Evolutionary conservation across 2,888 invertebrate species (phyloP).

Genomic region (Sipha maydis): DNA sequence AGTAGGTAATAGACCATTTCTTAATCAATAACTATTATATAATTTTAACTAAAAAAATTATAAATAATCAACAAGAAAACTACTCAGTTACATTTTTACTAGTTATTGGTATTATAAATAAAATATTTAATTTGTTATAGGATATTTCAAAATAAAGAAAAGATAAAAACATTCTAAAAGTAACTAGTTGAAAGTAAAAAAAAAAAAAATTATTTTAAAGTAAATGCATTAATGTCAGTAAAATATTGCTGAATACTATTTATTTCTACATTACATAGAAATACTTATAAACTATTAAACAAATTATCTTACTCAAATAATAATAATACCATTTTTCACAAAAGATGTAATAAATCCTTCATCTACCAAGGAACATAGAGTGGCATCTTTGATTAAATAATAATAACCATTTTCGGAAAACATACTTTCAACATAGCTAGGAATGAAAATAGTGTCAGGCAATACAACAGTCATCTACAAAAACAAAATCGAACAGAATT

Average conservation of each 20-base stretch:
- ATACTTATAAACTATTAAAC: background rate
- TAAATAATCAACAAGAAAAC: too few species aligned
- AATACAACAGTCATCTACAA: conserved; percentile 49
- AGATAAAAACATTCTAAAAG: background rate
- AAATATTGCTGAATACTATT: background rate
- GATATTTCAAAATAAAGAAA: background rate
- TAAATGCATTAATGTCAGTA: too few species aligned
- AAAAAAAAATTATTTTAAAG: background rate
- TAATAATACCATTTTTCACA: conserved; percentile 47
- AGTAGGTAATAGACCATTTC: background rate
- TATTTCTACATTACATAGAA: background rate
- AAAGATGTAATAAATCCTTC: conserved; percentile 46
- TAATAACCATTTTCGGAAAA: conserved; percentile 44
- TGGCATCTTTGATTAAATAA: conserved; percentile 37
- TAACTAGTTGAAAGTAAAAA: background rate
- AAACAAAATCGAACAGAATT: background rate
- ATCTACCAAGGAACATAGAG: conserved; percentile 35
- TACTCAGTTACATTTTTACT: too few species aligned
- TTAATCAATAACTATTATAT: background rate
- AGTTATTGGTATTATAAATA: too few species aligned
- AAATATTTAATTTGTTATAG: too few species aligned
- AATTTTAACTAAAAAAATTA: too few species aligned
- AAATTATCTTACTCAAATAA: background rate
- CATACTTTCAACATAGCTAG: conserved; percentile 22
- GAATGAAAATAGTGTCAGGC: conserved; percentile 38